Percentiles rank a stretch among this genome's conserved stretches.
These are phyloP conservation scores for Mustela erminea DNA, from an alignment of 2,797 vertebrate species.

Conservation along the genomic window DNA sequence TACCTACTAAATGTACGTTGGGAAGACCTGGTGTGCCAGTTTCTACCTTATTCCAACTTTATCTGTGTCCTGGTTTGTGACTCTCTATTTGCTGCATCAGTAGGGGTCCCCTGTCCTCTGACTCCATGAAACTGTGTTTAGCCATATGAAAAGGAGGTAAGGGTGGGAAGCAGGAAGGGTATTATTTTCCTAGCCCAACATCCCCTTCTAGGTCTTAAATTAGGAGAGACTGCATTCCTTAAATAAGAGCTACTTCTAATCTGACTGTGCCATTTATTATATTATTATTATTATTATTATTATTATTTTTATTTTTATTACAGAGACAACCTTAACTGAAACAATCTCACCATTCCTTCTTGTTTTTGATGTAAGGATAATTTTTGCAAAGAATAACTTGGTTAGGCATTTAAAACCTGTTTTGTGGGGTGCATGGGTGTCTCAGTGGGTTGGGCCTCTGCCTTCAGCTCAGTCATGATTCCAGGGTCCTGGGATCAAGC, in stretches of 20 bases:
- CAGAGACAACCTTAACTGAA: neutral
- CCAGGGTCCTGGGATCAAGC: no score
- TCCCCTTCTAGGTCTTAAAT: neutral
- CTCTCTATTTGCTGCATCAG: rapidly evolving
- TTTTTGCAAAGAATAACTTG: neutral
- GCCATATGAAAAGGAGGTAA: neutral
- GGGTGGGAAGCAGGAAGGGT: neutral
- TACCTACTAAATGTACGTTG: neutral
- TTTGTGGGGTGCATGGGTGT: neutral
- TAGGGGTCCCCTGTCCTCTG: no score
- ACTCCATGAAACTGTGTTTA: neutral
- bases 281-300: no score
- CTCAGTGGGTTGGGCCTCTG: no score
- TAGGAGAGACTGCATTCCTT: neutral
- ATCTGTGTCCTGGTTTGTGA: neutral
- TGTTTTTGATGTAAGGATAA: neutral
- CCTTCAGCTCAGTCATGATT: no score
- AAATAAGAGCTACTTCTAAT: neutral
- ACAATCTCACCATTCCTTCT: neutral
- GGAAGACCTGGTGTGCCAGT: neutral
- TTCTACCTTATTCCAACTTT: neutral
- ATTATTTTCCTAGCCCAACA: neutral
- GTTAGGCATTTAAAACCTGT: neutral
- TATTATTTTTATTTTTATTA: neutral
- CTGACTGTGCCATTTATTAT: neutral